Percentiles rank a stretch among this genome's conserved stretches.
These are phyloP conservation scores for Sarcophaga peregrina DNA, from an alignment of 1,140 invertebrate species.

Conservation along the genomic window DNA sequence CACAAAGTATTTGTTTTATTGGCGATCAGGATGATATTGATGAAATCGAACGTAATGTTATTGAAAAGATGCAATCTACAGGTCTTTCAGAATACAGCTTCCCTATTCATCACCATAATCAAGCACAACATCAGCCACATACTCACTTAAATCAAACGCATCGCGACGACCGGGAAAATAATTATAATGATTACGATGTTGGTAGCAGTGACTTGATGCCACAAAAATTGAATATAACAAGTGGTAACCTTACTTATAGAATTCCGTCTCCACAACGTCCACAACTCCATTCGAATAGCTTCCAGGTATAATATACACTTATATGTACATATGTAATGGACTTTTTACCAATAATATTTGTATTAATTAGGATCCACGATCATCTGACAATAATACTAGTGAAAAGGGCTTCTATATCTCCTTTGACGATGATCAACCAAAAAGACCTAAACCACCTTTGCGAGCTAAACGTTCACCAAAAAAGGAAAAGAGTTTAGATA, in stretches of 20 bases:
- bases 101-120: constrained; percentile 47
- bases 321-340: neutral
- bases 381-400: constrained; percentile 69
- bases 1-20: constrained; percentile 92
- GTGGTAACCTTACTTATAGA: constrained; percentile 86
- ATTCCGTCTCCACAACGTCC: constrained; percentile 83
- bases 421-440: constrained; percentile 88
- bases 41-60: constrained; percentile 63
- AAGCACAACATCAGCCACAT: constrained; percentile 53
- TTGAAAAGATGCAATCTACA: constrained; percentile 62
- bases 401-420: constrained; percentile 96
- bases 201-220: constrained; percentile 65
- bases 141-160: constrained; percentile 44
- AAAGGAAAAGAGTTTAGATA: constrained; percentile 72
- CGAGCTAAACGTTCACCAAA: constrained; percentile 82
- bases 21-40: constrained; percentile 72
- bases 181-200: constrained; percentile 59
- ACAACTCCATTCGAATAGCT: constrained; percentile 77
- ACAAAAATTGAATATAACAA: constrained; percentile 79
- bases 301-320: constrained; percentile 70
- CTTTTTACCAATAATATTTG: neutral
- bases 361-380: constrained; percentile 61
- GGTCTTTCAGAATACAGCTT: constrained; percentile 59
- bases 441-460: constrained; percentile 87
- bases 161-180: constrained; percentile 56